A percentile compares a stretch with the other conserved stretches of the same genome.
phyloP scores from a whole-genome alignment of 2,888 invertebrate genomes.

The Drosophila kambysellisi region DNA sequence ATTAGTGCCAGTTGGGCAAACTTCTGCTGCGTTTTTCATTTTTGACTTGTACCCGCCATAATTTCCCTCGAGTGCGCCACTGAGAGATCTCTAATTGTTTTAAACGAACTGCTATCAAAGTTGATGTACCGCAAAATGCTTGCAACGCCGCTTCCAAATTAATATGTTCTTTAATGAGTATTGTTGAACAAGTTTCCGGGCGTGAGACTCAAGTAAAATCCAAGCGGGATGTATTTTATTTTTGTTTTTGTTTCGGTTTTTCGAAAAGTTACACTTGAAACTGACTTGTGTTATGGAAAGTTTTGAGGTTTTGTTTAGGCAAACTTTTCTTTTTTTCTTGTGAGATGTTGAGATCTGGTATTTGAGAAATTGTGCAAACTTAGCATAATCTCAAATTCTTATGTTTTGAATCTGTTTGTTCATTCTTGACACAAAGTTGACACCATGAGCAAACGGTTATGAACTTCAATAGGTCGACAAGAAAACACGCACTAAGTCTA shows the following conservation, averaged over 20 bases:
- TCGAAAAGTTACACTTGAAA: conserved; percentile 28
- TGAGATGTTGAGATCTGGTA: background rate
- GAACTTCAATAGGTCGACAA: background rate
- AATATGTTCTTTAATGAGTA: conserved; percentile 63
- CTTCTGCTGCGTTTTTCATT: conserved; percentile 57
- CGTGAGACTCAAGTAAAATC: conserved; percentile 5
- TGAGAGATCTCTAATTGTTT: conserved; percentile 71
- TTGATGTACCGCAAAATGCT: conserved; percentile 66
- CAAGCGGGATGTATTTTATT: background rate
- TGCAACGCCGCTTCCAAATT: conserved; percentile 52
- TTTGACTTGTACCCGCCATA: conserved; percentile 55
- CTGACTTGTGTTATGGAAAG: conserved; percentile 22
- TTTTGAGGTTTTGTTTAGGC: conserved; percentile 16
- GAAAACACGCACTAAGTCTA: background rate
- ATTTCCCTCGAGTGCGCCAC: conserved; percentile 64
- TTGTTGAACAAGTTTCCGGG: conserved; percentile 52
- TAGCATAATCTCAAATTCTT: background rate
- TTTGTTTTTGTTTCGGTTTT: background rate
- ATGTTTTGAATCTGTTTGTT: background rate
- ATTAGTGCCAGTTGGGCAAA: conserved; percentile 77
- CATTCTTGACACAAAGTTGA: background rate
- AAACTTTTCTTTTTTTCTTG: conserved; percentile 1
- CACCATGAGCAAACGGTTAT: background rate
- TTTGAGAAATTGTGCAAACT: background rate
- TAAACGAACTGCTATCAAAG: conserved; percentile 67